Base-by-base conservation (phyloP, 2,113 vertebrate genomes). In the Larimichthys polyactis region DNA sequence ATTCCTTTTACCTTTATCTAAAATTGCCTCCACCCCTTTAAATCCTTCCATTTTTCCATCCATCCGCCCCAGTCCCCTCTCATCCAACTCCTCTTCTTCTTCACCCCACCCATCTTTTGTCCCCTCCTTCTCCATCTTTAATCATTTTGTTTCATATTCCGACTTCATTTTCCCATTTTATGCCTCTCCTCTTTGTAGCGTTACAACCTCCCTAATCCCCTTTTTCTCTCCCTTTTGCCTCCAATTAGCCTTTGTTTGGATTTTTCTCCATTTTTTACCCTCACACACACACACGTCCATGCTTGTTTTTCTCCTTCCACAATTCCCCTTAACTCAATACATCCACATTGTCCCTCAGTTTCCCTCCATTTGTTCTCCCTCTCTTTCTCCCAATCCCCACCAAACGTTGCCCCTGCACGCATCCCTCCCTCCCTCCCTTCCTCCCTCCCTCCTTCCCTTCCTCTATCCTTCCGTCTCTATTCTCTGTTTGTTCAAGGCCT, bases 401-500 rank as follows among this genome's bases (percentile, higher is more conserved):
- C 70, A 71, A 66, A 66, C 8, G 0, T 54, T 48, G 20, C 43
- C 27, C 55, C 57, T 81, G 55, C n/a, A 49, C 49, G 67, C 71
- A 59, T 74, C 78, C 32, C 14, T 65, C 73, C 74, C 58, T 73
- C 78, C 32, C 17, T 64, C 52, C 20, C 55, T 58, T 11, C 67
- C 55, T 81, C 46, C 36, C 36, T 9, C 78, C 32, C 14, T 65
- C 73, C 74, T 54, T 73, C 78, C 24, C 5, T 71, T 9, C 68
- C 36, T 80, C 58, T 17, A 72, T 62, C 75, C 76, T 68, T 85
- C 70, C 43, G 2, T 78, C 73, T 85, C 78, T 79, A 81, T 90
- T 86, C 84, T 85, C 70, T 91, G 86, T 91, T 89, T 94, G 89
- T 84, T 92, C 88, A 91, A 91, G 92, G 91, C 90, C 91, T 84